Evolutionary conservation across 2,797 vertebrate genomes (phyloP).

Genomic region (Brotula barbata): DNA sequence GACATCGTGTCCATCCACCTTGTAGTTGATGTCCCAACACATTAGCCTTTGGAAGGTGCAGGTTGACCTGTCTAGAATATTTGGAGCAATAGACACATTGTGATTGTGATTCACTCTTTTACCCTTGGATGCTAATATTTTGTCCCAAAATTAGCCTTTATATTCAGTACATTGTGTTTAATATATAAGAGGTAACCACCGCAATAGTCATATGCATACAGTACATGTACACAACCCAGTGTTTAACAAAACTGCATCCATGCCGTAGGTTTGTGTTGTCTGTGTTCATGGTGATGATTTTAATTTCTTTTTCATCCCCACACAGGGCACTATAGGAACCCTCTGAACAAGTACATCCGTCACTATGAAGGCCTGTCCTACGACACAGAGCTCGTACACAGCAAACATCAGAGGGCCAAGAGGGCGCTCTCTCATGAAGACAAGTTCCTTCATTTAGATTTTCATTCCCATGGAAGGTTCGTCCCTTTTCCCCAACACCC

Average conservation of each 20-base stretch:
- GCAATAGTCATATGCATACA: too few species aligned
- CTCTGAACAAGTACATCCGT: constrained; percentile 92
- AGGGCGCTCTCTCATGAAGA: constrained; percentile 89
- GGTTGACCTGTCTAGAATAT: too few species aligned
- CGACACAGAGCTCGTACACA: constrained; percentile 88
- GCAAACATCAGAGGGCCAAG: constrained; percentile 94
- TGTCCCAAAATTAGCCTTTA: too few species aligned
- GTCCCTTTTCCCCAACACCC: constrained; percentile 38
- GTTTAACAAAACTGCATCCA: background rate
- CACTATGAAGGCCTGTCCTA: constrained; percentile 98
- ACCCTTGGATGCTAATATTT: constrained; percentile 2
- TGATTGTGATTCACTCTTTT: too few species aligned
- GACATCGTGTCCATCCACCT: too few species aligned
- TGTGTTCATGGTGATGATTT: constrained; percentile 9
- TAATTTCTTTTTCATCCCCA: too few species aligned
- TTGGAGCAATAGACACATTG: background rate
- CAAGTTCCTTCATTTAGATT: constrained; percentile 90
- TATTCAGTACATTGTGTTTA: too few species aligned
- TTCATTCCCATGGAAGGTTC: constrained; percentile 97
- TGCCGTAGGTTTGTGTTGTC: too few species aligned
- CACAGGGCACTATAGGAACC: constrained; percentile 95
- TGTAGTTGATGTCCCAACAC: too few species aligned
- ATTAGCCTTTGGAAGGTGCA: too few species aligned
- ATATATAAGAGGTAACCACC: too few species aligned
- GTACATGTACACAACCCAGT: background rate